These are phyloP conservation scores for Auanema sp. DNA, from an alignment of 2,888 invertebrate genomes.

Conservation along the genomic window DNA sequence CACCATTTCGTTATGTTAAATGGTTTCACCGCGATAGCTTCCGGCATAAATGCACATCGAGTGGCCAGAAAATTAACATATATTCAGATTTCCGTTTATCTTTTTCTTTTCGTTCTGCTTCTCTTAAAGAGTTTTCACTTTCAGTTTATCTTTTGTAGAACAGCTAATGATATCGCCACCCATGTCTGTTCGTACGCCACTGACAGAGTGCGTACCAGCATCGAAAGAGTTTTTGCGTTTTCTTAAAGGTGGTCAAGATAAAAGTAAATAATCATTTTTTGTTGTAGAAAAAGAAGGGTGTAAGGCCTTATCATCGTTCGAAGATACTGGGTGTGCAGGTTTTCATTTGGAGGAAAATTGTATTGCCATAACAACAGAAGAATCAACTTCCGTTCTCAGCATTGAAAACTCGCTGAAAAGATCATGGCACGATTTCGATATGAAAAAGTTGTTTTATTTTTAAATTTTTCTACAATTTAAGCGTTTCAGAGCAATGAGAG, in stretches of 20 bases:
- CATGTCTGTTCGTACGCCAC: too few relatives aligned
- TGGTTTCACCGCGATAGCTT: too few relatives aligned
- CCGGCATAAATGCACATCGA: too few relatives aligned
- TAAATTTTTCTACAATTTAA: neutral
- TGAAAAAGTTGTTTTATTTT: slow-evolving; percentile 12
- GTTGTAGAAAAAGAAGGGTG: slow-evolving; percentile 16
- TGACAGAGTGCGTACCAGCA: slow-evolving; percentile 19
- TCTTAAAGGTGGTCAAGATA: slow-evolving; percentile 10
- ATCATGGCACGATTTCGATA: slow-evolving; percentile 16
- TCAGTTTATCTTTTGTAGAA: too few relatives aligned
- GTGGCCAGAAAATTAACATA: too few relatives aligned
- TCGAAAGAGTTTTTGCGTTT: slow-evolving; percentile 9
- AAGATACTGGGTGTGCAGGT: slow-evolving; percentile 9
- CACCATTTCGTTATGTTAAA: too few relatives aligned
- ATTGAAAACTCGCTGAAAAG: slow-evolving; percentile 1
- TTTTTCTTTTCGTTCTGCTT: neutral
- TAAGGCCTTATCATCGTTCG: slow-evolving; percentile 9
- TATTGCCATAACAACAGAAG: slow-evolving; percentile 9
- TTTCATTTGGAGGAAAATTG: slow-evolving; percentile 1
- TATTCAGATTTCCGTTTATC: too few relatives aligned
- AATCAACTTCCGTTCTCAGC: slow-evolving; percentile 4
- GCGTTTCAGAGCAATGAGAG: slow-evolving; percentile 6
- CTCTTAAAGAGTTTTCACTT: too few relatives aligned
- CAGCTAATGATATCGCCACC: too few relatives aligned
- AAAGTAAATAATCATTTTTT: neutral